Base-by-base conservation (phyloP, 1,140 invertebrate genomes). In the Procambarus virginalis region DNA sequence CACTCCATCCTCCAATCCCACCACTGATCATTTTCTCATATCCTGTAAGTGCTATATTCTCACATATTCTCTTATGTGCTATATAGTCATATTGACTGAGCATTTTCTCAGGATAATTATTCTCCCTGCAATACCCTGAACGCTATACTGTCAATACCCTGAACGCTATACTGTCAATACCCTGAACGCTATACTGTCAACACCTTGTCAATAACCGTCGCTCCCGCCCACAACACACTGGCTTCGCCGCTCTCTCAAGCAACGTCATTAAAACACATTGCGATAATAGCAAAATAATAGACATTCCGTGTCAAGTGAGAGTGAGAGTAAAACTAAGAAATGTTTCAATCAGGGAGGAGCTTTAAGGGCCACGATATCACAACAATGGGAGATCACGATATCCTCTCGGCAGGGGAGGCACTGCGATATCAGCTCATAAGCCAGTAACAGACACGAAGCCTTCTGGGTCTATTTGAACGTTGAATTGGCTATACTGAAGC, bases 261-360 rank as follows among this genome's bases (percentile, higher is more conserved):
- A 34, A 34, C n/a, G 6, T 0, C n/a, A 73, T 20, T 34, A 34
- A 73, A 73, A 73, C 68, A 3, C 22, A 73, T 73, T 34, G 0
- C n/a, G 68, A 22, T 73, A 34, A 73, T 73, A 73, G 22, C 22
- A 22, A 73, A 73, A 73, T 73, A 22, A 34, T 73, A 73, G 20
- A n/a, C 68, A 34, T 22, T 73, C 6, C 68, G n/a, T 34, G n/a
- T 34, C 68, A 2, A 5, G n/a, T 5, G n/a, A 2, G 68, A 73
- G 68, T 22, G 68, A 73, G 68, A 73, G 10, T 73, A 73, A 34
- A 34, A 22, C 68, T n/a, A 22, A 34, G 68, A 45, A 73, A 73
- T 73, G 68, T 73, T 73, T 73, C 68, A 73, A 73, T 73, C 68
- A 73, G 68, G 10, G n/a, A 73, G 22, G 68, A 34, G 68, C 68